These are phyloP conservation scores for Drosophila tropicalis DNA, from an alignment of 1,140 invertebrate species.

Conservation along the genomic window DNA sequence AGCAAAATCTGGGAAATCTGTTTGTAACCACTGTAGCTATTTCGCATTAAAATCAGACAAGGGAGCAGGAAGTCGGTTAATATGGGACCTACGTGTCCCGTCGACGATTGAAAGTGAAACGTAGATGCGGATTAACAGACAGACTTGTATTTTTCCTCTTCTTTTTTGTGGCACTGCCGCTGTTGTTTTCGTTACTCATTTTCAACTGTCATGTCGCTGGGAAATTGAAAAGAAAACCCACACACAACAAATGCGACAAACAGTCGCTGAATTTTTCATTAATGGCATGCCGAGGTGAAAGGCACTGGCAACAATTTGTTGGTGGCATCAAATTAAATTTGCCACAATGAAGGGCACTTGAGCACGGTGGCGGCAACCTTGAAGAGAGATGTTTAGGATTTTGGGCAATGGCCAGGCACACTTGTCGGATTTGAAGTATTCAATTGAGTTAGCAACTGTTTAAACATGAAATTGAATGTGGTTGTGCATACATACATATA, in stretches of 20 bases:
- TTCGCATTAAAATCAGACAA: not conserved
- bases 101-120: slow-evolving; percentile 6
- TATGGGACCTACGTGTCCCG: slow-evolving; percentile 9
- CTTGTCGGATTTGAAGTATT: slow-evolving; percentile 1
- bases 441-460: slow-evolving; percentile 11
- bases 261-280: slow-evolving; percentile 24
- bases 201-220: slow-evolving; percentile 7
- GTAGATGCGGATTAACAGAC: slow-evolving; percentile 13
- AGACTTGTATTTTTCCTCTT: not conserved
- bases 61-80: not conserved
- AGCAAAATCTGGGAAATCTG: not conserved
- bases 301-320: not conserved
- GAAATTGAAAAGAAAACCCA: slow-evolving; percentile 2
- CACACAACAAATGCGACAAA: slow-evolving; percentile 17
- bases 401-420: too few species aligned
- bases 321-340: slow-evolving; percentile 25
- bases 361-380: not conserved
- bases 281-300: slow-evolving; percentile 5
- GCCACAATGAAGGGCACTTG: slow-evolving; percentile 17
- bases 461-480: slow-evolving; percentile 3
- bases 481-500: not conserved
- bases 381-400: not conserved
- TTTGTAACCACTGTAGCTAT: not conserved
- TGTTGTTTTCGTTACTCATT: slow-evolving; percentile 4
- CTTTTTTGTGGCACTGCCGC: not conserved